Evolutionary conservation across 2,797 vertebrate genomes (phyloP).

Genomic region (Propithecus perrieri): DNA sequence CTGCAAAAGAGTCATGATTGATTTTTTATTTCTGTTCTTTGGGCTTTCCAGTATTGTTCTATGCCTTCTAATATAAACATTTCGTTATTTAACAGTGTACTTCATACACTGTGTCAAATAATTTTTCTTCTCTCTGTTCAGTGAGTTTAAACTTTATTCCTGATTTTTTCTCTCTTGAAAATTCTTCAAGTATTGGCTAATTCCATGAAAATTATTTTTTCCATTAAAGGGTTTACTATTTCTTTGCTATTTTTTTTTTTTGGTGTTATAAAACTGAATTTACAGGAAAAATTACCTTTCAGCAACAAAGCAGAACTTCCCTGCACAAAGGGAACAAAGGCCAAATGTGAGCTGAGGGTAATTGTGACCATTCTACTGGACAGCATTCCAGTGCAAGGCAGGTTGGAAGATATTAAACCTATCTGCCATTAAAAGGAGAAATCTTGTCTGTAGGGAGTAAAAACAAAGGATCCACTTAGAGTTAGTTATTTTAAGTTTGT

Average conservation of each 20-base stretch:
- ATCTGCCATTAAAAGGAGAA: background rate
- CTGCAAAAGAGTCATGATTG: background rate
- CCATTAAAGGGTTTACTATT: background rate
- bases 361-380: background rate
- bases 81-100: background rate
- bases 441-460: background rate
- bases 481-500: background rate
- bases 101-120: background rate
- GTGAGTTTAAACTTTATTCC: background rate
- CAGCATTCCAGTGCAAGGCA: background rate
- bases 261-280: constrained; percentile 28
- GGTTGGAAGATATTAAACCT: background rate
- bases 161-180: background rate
- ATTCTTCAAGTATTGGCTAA: constrained; percentile 24
- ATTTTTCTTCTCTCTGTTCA: constrained; percentile 4
- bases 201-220: background rate
- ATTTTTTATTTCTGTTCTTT: background rate
- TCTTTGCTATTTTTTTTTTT: background rate
- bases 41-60: background rate
- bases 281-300: constrained; percentile 18
- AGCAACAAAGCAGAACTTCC: background rate
- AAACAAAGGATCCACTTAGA: background rate
- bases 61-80: background rate
- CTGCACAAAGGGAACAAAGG: background rate
- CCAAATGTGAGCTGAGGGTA: background rate